These are phyloP conservation scores for Pseudococcus longispinus DNA, from an alignment of 2,888 invertebrate species.

Conservation along the genomic window DNA sequence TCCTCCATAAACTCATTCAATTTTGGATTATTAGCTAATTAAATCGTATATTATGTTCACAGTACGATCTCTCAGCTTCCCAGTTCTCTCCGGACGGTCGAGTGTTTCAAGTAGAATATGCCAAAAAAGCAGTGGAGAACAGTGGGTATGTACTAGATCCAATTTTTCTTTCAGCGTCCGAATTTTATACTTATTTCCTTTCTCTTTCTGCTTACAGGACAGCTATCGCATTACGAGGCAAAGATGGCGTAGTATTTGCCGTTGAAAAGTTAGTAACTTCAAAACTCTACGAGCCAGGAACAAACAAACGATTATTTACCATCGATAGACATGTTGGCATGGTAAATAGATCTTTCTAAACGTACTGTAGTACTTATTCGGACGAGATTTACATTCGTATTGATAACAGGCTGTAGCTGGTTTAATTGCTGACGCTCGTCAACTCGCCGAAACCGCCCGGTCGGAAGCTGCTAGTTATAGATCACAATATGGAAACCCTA, in stretches of 20 bases:
- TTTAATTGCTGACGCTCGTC: conserved; percentile 90
- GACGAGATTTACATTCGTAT: background rate
- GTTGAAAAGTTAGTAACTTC: conserved; percentile 96
- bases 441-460: conserved; percentile 89
- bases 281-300: conserved; percentile 88
- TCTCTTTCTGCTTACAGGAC: conserved; percentile 67
- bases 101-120: conserved; percentile 99
- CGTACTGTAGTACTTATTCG: background rate
- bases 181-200: background rate
- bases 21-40: background rate
- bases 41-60: conserved; percentile 60
- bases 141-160: conserved; percentile 73
- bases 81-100: conserved; percentile 99
- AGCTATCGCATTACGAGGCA: conserved; percentile 91
- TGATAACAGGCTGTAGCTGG: conserved; percentile 82
- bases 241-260: conserved; percentile 95
- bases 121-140: conserved; percentile 98
- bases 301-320: conserved; percentile 90
- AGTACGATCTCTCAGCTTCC: conserved; percentile 99
- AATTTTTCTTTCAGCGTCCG: background rate
- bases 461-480: conserved; percentile 94
- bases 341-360: conserved; percentile 66
- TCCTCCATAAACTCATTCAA: background rate
- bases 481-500: conserved; percentile 83
- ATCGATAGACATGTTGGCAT: conserved; percentile 94